A percentile compares a stretch with the other conserved stretches of the same genome.
Evolutionary conservation across 1,140 invertebrate species (phyloP).

Genomic region (Drosophila biarmipes): DNA sequence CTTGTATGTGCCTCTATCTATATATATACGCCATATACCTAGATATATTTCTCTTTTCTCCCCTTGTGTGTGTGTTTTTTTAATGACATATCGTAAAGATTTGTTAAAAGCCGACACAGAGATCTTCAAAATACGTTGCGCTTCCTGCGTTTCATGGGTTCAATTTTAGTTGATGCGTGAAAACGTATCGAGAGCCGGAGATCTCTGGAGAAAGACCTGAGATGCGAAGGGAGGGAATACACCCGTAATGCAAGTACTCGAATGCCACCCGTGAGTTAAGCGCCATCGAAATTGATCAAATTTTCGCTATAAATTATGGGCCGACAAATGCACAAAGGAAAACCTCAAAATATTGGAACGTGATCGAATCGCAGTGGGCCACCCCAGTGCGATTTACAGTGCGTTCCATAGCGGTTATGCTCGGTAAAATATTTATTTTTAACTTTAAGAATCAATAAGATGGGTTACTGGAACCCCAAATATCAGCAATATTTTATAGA

Average conservation of each 20-base stretch:
- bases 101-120: constrained; percentile 77
- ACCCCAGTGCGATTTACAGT: constrained; percentile 26
- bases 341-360: constrained; percentile 75
- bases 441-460: too few species aligned
- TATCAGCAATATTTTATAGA: too few species aligned
- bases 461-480: too few species aligned
- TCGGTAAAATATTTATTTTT: not conserved
- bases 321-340: constrained; percentile 49
- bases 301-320: constrained; percentile 76
- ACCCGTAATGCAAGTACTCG: constrained; percentile 34
- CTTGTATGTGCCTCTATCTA: constrained; percentile 3
- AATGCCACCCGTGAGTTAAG: constrained; percentile 63
- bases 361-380: constrained; percentile 60
- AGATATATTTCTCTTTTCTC: constrained; percentile 17
- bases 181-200: constrained; percentile 46
- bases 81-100: constrained; percentile 83
- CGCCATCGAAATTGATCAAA: constrained; percentile 67
- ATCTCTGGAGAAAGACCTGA: not conserved
- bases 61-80: constrained; percentile 45
- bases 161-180: constrained; percentile 69
- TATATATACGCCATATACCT: constrained; percentile 4
- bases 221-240: not conserved
- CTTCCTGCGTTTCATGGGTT: constrained; percentile 70
- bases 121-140: constrained; percentile 69
- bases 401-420: not conserved